A percentile compares a stretch with the other conserved stretches of the same genome.
Conservation (phyloP, 2,113 vertebrate genomes). For the Labeo catla region DNA sequence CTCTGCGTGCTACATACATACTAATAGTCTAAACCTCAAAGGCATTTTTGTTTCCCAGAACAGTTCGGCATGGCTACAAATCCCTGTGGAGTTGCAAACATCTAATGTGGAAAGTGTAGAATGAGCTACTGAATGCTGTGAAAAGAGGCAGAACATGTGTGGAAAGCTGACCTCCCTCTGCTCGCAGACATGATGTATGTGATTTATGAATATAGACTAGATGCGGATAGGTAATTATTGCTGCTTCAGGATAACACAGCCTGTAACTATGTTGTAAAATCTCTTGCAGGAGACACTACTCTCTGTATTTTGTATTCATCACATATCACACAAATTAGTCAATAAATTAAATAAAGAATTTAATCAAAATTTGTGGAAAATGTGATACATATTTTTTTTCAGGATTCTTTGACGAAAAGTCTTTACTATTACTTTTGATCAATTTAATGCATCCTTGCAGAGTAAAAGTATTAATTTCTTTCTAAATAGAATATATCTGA, state of each 20-base stretch:
- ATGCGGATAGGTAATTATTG: background rate
- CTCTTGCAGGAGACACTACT: background rate
- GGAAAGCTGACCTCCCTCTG: background rate
- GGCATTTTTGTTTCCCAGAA: conserved; percentile 48
- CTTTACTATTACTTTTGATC: too few species aligned
- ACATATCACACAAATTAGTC: background rate
- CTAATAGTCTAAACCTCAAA: conserved; percentile 32
- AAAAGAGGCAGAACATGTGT: conserved; percentile 1
- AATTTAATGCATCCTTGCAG: too few species aligned
- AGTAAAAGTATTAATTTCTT: too few species aligned
- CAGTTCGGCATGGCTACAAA: conserved; percentile 34
- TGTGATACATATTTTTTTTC: too few species aligned
- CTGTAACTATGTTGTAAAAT: background rate
- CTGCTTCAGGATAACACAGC: background rate
- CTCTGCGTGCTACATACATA: conserved; percentile 28
- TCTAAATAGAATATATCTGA: background rate
- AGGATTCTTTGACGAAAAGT: too few species aligned
- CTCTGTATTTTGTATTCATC: background rate
- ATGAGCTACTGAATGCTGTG: background rate
- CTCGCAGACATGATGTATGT: background rate
- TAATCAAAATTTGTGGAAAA: too few species aligned
- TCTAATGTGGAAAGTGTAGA: conserved; percentile 13
- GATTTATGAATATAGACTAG: background rate
- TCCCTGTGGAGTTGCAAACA: conserved; percentile 28
- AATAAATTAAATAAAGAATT: too few species aligned